Conservation (phyloP, 2,888 invertebrate genomes). For the Chydorus sphaericus region DNA sequence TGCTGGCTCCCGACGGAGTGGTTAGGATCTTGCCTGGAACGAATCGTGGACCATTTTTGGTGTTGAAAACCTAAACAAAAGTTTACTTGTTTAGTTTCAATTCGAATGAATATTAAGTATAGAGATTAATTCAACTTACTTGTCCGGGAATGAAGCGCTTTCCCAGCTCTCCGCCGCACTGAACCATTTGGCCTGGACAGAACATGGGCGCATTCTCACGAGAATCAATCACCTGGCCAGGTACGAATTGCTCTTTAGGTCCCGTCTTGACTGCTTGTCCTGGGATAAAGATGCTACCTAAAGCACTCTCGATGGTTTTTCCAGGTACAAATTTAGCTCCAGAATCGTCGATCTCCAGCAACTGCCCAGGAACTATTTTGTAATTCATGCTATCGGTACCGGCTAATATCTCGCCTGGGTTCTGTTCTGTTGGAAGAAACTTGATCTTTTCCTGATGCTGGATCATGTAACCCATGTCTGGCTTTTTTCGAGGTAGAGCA, state of each 20-base stretch:
- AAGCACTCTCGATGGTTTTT: constrained; percentile 12
- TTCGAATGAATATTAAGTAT: too few species aligned
- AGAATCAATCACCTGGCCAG: constrained; percentile 46
- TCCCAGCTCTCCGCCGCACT: constrained; percentile 15
- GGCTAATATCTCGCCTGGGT: background rate
- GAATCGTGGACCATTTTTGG: constrained; percentile 50
- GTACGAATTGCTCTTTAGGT: constrained; percentile 40
- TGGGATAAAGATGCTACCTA: constrained; percentile 14
- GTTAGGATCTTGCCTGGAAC: constrained; percentile 64
- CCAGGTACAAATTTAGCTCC: constrained; percentile 55
- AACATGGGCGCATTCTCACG: constrained; percentile 36
- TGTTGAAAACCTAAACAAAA: too few species aligned
- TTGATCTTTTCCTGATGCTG: constrained; percentile 6
- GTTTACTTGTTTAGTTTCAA: too few species aligned
- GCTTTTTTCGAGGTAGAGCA: constrained; percentile 11
- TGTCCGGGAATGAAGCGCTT: constrained; percentile 50
- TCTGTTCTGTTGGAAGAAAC: constrained; percentile 10
- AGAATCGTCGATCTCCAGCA: constrained; percentile 10
- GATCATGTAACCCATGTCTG: constrained; percentile 14
- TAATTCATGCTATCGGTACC: background rate
- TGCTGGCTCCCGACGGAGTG: constrained; percentile 42
- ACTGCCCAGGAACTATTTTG: constrained; percentile 15
- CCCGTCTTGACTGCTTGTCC: constrained; percentile 16
- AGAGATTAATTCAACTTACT: constrained; percentile 41
- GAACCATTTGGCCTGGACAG: constrained; percentile 18